These are phyloP conservation scores for Papilio aristodemus DNA, from an alignment of 1,140 invertebrate species.

Conservation along the genomic window DNA sequence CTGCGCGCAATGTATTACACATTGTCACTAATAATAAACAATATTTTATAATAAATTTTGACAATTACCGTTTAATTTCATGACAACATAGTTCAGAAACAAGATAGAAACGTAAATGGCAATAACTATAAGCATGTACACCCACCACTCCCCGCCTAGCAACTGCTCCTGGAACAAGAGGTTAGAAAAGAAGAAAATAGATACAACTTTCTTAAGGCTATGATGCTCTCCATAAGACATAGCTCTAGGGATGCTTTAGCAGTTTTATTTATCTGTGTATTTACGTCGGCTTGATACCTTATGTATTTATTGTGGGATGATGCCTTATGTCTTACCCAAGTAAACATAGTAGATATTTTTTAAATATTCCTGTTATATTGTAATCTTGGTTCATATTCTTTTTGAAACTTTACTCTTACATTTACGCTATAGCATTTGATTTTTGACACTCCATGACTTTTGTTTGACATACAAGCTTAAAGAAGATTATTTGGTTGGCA, in stretches of 20 bases:
- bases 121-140: slow-evolving; percentile 43
- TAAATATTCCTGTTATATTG: background rate
- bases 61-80: slow-evolving; percentile 59
- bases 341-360: slow-evolving; percentile 5
- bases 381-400: slow-evolving; percentile 11
- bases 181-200: background rate
- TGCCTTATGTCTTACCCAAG: slow-evolving; percentile 1
- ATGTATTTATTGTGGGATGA: too few relatives aligned
- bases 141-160: slow-evolving; percentile 50
- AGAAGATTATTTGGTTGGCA: background rate
- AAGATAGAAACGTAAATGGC: slow-evolving; percentile 44
- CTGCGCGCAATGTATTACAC: too few relatives aligned
- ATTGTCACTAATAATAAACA: too few relatives aligned
- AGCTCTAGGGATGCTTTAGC: too few relatives aligned
- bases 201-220: too few relatives aligned
- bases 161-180: slow-evolving; percentile 30
- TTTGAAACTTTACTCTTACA: background rate
- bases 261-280: too few relatives aligned
- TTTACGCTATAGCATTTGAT: background rate
- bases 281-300: too few relatives aligned
- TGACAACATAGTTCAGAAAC: slow-evolving; percentile 54
- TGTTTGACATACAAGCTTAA: background rate
- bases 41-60: slow-evolving; percentile 15
- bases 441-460: background rate
- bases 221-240: too few relatives aligned